Base-by-base conservation (phyloP, 37 sponge, comb jelly and placozoan genomes). In the Axinella damicornis region DNA sequence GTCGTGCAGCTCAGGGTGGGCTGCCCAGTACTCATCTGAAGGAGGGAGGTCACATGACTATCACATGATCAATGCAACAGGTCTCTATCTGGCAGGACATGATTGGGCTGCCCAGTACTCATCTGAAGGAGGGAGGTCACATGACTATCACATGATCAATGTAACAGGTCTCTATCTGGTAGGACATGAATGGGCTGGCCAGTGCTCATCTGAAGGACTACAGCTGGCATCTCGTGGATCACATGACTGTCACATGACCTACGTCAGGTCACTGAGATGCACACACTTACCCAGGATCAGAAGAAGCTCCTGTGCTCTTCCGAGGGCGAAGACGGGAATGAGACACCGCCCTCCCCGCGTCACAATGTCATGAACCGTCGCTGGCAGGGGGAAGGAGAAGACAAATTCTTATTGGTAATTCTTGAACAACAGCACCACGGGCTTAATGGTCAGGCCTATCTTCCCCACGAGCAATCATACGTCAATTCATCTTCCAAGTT, bases 71-170 rank as follows among this genome's bases (percentile, higher is more conserved):
- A n/a, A n/a, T n/a, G n/a, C n/a, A n/a, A n/a, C n/a, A n/a, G n/a
- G n/a, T n/a, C n/a, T n/a, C n/a, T n/a, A n/a, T n/a, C n/a, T n/a
- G n/a, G n/a, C n/a, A n/a, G n/a, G n/a, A n/a, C n/a, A n/a, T n/a
- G n/a, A n/a, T n/a, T n/a, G n/a, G n/a, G n/a, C n/a, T n/a, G n/a
- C 88, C 99, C 99, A 98, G 61, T 96, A 98, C 75, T 98, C 99
- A 74, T 98, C 99, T 89, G 79, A 46, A 68, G 25, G 15, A 33
- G 0, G 19, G 20, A 53, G 72, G n/a, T n/a, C n/a, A n/a, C n/a
- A n/a, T n/a, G n/a, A n/a, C n/a, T n/a, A n/a, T n/a, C n/a, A n/a
- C n/a, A n/a, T n/a, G n/a, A n/a, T n/a, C n/a, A n/a, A n/a, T n/a
- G n/a, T n/a, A n/a, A n/a, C n/a, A n/a, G n/a, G n/a, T n/a, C n/a